Conservation (phyloP, 2,797 vertebrate genomes). For the Emys orbicularis region DNA sequence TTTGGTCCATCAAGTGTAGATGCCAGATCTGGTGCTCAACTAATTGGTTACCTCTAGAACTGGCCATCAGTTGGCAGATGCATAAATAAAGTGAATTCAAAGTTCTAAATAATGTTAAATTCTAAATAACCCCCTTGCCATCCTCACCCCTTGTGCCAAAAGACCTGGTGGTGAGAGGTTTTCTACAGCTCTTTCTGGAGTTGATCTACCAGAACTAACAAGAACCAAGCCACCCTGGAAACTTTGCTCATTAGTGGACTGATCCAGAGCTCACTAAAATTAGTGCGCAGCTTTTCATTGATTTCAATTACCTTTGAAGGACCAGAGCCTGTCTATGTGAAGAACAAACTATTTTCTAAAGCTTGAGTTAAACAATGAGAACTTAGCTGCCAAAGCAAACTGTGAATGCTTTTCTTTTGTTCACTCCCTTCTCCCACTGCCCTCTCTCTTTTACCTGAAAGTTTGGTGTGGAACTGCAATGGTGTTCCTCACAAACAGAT, state of each 20-base stretch:
- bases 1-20: not conserved
- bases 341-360: not conserved
- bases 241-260: not conserved
- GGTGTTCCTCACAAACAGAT: not conserved
- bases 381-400: not conserved
- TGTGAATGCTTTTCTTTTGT: not conserved
- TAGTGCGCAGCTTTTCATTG: not conserved
- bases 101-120: not conserved
- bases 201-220: not conserved
- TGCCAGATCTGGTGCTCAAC: not conserved
- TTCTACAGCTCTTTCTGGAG: not conserved
- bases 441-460: not conserved
- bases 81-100: not conserved
- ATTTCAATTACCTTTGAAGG: not conserved
- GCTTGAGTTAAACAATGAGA: not conserved
- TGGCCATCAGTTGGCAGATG: not conserved
- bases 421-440: not conserved
- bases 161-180: not conserved
- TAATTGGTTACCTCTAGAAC: not conserved
- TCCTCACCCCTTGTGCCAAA: not conserved
- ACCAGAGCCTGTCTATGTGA: not conserved
- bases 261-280: not conserved
- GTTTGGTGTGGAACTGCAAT: not conserved
- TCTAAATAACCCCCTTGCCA: not conserved
- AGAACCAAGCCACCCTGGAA: not conserved